Conservation (phyloP, 2,797 vertebrate genomes). For the Acipenser oxyrinchus region DNA sequence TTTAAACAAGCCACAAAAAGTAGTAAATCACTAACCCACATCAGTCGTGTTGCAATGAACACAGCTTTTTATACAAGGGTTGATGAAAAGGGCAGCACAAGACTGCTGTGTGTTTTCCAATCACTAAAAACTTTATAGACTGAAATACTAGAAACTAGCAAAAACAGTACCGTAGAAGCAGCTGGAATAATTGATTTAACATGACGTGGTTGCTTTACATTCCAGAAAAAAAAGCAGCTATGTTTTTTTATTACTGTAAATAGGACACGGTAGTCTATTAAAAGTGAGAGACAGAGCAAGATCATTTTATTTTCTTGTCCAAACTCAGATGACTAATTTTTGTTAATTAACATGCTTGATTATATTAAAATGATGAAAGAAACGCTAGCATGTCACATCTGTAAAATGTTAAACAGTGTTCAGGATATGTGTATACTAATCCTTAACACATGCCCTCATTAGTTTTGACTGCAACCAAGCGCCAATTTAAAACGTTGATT, state of each 20-base stretch:
- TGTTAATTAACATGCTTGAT: slow-evolving; percentile 9
- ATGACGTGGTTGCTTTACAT: too few species aligned
- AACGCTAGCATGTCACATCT: slow-evolving; percentile 39
- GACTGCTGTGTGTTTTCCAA: too few species aligned
- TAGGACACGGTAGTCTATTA: neutral
- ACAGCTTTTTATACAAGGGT: too few species aligned
- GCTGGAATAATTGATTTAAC: too few species aligned
- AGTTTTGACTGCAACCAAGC: slow-evolving; percentile 33
- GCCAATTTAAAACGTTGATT: slow-evolving; percentile 1
- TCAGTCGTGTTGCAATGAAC: too few species aligned
- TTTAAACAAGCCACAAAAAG: too few species aligned
- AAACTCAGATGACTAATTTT: neutral
- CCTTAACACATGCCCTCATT: slow-evolving; percentile 45
- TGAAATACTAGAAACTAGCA: too few species aligned
- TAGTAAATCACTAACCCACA: too few species aligned
- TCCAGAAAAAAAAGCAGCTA: too few species aligned
- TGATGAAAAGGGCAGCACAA: too few species aligned
- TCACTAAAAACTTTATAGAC: too few species aligned
- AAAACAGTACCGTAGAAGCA: too few species aligned
- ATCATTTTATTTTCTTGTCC: neutral
- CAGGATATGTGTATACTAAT: slow-evolving; percentile 39
- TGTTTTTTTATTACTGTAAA: neutral
- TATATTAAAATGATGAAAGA: slow-evolving; percentile 17
- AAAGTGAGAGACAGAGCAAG: neutral
- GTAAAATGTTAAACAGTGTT: slow-evolving; percentile 45